A percentile compares a stretch with the other conserved stretches of the same genome.
These are phyloP conservation scores for Otolemur crassicaudatus DNA, from an alignment of 2,797 vertebrate species.

Conservation along the genomic window DNA sequence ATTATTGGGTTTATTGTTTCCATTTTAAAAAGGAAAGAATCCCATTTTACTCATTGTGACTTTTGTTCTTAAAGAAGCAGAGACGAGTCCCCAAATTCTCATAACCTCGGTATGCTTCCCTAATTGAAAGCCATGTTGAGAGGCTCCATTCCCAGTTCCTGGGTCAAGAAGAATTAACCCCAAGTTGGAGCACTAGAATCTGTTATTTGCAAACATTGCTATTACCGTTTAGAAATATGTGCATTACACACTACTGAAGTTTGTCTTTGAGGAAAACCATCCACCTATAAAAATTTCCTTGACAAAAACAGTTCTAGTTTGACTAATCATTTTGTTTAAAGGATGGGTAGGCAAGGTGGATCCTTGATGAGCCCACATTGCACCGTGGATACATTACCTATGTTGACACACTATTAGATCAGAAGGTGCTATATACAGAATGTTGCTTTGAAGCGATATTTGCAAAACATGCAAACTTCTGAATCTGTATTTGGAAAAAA, in stretches of 20 bases:
- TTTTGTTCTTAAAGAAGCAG: conserved; percentile 68
- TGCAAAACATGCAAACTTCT: conserved; percentile 88
- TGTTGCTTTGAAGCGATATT: conserved; percentile 87
- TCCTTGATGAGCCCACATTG: conserved; percentile 84
- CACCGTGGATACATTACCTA: conserved; percentile 80
- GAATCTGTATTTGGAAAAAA: conserved; percentile 88
- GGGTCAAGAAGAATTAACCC: conserved; percentile 70
- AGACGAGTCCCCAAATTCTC: conserved; percentile 29
- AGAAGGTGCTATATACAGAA: conserved; percentile 83
- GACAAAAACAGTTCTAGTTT: conserved; percentile 67
- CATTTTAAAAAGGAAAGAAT: conserved; percentile 71
- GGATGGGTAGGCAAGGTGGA: conserved; percentile 80
- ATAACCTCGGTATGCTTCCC: conserved; percentile 64
- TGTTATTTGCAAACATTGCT: conserved; percentile 82
- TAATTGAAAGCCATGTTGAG: conserved; percentile 78
- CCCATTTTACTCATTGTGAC: conserved; percentile 53
- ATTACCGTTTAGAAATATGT: conserved; percentile 77
- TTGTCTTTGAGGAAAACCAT: conserved; percentile 80
- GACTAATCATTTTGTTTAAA: conserved; percentile 76
- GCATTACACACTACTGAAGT: conserved; percentile 81
- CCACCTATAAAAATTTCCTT: conserved; percentile 75
- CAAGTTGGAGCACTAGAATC: conserved; percentile 79
- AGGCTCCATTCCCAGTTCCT: conserved; percentile 69
- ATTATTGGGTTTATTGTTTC: conserved; percentile 35
- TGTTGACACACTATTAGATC: conserved; percentile 86